These are phyloP conservation scores for Tragelaphus buxtoni DNA, from an alignment of 2,113 vertebrate genomes.

Conservation along the genomic window DNA sequence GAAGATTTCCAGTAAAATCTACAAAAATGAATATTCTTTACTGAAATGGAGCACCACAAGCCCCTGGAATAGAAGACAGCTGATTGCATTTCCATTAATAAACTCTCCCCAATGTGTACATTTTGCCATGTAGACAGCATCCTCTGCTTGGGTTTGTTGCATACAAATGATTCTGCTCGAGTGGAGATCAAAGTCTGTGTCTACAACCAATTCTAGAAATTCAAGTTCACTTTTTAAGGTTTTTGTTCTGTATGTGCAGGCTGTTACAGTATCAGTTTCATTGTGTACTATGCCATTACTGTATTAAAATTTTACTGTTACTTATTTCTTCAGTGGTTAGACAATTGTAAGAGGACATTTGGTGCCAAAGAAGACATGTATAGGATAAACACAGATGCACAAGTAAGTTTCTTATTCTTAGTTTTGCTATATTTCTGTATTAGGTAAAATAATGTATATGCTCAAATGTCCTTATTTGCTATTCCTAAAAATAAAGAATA, in stretches of 20 bases:
- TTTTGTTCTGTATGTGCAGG: background rate
- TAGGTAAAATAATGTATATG: background rate
- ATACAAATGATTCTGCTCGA: background rate
- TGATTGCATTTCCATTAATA: background rate
- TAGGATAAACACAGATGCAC: constrained; percentile 85
- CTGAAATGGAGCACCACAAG: background rate
- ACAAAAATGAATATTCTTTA: background rate
- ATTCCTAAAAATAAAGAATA: constrained; percentile 61
- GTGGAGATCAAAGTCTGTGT: background rate
- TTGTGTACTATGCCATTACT: background rate
- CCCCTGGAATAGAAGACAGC: background rate
- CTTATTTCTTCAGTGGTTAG: constrained; percentile 88
- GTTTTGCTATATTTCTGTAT: background rate
- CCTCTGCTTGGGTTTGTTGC: background rate
- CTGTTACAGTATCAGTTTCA: background rate
- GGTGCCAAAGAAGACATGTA: constrained; percentile 88
- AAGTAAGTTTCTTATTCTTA: constrained; percentile 83
- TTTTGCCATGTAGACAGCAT: background rate
- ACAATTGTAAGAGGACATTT: constrained; percentile 97
- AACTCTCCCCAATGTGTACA: background rate
- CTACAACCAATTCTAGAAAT: background rate
- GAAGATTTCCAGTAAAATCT: constrained; percentile 69
- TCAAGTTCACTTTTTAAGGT: background rate
- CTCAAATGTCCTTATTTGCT: constrained; percentile 11
- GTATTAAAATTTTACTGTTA: background rate